Base-by-base conservation (phyloP, 2,113 vertebrate genomes). In the Pelusios castaneus region DNA sequence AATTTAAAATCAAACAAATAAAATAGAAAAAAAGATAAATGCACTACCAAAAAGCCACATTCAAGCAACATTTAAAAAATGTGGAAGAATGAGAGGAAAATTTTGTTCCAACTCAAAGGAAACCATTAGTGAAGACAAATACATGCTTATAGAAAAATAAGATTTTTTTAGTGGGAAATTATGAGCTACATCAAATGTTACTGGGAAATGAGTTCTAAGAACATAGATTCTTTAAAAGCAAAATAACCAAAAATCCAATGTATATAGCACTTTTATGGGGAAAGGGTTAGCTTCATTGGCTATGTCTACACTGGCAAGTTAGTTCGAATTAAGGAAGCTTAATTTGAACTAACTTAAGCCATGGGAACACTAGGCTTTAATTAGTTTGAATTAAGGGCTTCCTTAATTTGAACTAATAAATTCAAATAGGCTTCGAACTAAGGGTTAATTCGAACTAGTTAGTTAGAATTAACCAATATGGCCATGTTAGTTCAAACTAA, bases 141-240 rank as follows among this genome's bases (percentile, higher is more conserved):
- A 34, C 55, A 51, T 7, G 83, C 60, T 49, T 94, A 76, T 58
- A 80, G 77, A 84, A 80, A 31, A 47, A 89, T 86, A 92, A 92
- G 91, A 4, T 45, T 92, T 76, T 77, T 49, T 8, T 2, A 2
- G 14, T 58, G 63, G 55, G 60, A 56, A 58, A 89, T 3, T 19
- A 31, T 70, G 31, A 51, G 60, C 2, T 13, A n/a, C 78, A 76
- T 45, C 10, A 13, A 78, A 76, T 85, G 49, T 45, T 80, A 1
- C 85, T 82, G 4, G 3, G 1, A 29, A 89, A 6, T 0, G 12
- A 43, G 5, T 51, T 90, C 52, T 75, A 5, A 78, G 51, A n/a
- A 75, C 43, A 2, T 38, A 13, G 27, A 17, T 14, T 43, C 75
- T 58, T 27, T 24, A 77, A 2, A 55, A 21, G 17, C 2, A 6